Evolutionary conservation across 1,140 invertebrate genomes (phyloP).

Genomic region (Berghia stephanieae): DNA sequence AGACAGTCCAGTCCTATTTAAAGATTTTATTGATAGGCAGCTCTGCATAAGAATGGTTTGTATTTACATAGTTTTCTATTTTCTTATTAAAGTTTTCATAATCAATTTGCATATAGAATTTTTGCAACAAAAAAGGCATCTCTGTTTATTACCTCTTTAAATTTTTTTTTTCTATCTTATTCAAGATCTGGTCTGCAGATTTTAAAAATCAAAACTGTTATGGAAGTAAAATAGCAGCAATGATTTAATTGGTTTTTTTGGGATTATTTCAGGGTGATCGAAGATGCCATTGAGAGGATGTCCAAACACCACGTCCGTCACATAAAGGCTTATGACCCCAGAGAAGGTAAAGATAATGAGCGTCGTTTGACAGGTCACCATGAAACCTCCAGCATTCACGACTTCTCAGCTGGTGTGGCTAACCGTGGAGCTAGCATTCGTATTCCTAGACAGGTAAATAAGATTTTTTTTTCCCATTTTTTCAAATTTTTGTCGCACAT

Average conservation of each 20-base stretch:
- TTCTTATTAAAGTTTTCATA: not conserved
- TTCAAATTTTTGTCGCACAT: too few relatives aligned
- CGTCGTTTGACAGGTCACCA: conserved; percentile 68
- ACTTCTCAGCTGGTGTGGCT: conserved; percentile 70
- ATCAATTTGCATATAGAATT: not conserved
- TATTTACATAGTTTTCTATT: too few relatives aligned
- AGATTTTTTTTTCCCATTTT: not conserved
- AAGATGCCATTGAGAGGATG: conserved; percentile 77
- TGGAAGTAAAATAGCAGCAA: not conserved
- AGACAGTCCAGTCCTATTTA: too few relatives aligned
- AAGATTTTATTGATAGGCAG: too few relatives aligned
- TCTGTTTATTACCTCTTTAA: not conserved
- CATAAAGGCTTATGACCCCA: conserved; percentile 88
- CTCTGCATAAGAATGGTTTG: too few relatives aligned
- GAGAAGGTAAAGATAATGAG: conserved; percentile 68
- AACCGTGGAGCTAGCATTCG: conserved; percentile 70
- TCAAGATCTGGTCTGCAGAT: too few relatives aligned
- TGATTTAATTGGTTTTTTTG: not conserved
- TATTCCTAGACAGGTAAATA: conserved; percentile 70
- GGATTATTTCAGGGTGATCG: conserved; percentile 66
- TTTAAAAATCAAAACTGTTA: not conserved
- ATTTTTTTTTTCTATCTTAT: too few relatives aligned
- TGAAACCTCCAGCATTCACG: conserved; percentile 66
- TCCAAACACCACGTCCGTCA: conserved; percentile 84
- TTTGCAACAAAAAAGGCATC: not conserved